These are phyloP conservation scores for Charadrius vociferus DNA, from an alignment of 2,113 vertebrate genomes.

Conservation along the genomic window DNA sequence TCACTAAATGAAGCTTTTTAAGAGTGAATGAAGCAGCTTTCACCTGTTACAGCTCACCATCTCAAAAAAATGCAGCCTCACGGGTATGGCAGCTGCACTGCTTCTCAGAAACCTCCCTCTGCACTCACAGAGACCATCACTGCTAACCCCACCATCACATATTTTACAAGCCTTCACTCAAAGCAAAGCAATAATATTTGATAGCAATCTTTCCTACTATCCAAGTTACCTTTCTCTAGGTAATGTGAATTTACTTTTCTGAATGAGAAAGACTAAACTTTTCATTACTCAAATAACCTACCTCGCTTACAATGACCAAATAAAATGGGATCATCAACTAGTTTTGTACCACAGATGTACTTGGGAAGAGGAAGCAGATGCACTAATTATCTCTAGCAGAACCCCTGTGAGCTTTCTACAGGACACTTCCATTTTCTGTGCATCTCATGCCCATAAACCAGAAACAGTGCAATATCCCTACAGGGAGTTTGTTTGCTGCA, in stretches of 20 bases:
- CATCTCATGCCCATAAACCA: background rate
- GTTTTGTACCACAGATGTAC: background rate
- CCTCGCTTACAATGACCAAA: background rate
- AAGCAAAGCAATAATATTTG: background rate
- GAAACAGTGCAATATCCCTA: background rate
- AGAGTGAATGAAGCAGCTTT: background rate
- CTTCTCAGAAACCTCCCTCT: background rate
- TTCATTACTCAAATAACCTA: background rate
- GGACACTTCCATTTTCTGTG: background rate
- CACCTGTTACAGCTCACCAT: background rate
- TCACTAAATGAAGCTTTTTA: background rate
- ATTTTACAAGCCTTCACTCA: background rate
- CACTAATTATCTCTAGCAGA: background rate
- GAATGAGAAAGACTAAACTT: background rate
- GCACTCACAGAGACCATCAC: background rate
- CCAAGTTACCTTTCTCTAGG: background rate
- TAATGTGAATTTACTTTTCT: background rate
- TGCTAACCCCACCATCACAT: background rate
- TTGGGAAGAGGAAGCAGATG: constrained; percentile 11
- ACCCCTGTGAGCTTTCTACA: background rate
- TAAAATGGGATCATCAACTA: background rate
- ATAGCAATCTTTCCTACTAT: background rate
- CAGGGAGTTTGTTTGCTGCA: background rate
- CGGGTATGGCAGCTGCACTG: background rate
- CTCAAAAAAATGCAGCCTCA: background rate